Percentiles rank a stretch among this genome's conserved stretches.
Evolutionary conservation across 2,113 vertebrate genomes (phyloP).

Genomic region (Leptobrachium leishanense): DNA sequence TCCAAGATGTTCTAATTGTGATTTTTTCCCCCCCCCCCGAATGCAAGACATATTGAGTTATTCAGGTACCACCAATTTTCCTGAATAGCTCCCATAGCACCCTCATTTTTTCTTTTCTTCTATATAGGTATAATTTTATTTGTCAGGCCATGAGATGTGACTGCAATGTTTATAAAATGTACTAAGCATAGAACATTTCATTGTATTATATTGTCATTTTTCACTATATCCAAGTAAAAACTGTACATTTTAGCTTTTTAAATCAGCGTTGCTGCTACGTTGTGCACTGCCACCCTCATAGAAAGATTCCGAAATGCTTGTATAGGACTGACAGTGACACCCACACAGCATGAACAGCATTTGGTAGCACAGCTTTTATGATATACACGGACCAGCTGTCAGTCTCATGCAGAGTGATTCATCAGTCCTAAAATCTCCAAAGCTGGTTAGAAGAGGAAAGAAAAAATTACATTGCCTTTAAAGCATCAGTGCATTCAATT

Average conservation of each 20-base stretch:
- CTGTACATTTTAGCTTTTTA: no score
- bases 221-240: not conserved
- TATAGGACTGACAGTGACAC: conserved; percentile 15
- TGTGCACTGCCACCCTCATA: conserved; percentile 11
- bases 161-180: no score
- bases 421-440: conserved; percentile 26
- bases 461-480: conserved; percentile 3
- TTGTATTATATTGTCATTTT: not conserved
- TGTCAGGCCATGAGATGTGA: no score
- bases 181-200: no score
- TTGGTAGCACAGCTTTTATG: conserved; percentile 37
- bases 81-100: no score
- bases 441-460: conserved; percentile 4
- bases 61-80: no score
- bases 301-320: not conserved
- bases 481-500: conserved; percentile 8
- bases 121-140: no score
- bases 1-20: no score
- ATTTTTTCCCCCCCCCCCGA: no score
- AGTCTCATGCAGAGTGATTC: conserved; percentile 36
- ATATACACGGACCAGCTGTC: conserved; percentile 37
- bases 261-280: not conserved
- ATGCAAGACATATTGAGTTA: no score
- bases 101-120: no score
- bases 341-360: conserved; percentile 38